These are phyloP conservation scores for Lagocephalus sceleratus DNA, from an alignment of 2,797 vertebrate species.

Conservation along the genomic window DNA sequence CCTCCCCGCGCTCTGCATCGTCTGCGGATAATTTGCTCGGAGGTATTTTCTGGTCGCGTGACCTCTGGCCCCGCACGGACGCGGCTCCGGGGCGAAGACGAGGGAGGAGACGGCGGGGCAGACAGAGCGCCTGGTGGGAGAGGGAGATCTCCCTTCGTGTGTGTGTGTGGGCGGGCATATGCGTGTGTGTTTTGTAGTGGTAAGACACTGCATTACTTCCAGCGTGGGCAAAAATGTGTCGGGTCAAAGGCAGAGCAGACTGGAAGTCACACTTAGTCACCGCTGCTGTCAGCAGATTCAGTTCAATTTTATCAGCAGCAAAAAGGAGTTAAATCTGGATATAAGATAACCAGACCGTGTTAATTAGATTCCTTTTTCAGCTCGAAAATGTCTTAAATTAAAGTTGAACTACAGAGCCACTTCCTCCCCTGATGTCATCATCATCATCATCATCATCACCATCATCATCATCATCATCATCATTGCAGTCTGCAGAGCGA, in stretches of 20 bases:
- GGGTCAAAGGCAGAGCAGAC: slow-evolving; percentile 15
- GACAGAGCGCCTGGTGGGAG: no score
- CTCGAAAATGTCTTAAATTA: no score
- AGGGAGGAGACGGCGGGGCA: slow-evolving; percentile 1
- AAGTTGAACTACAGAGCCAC: neutral
- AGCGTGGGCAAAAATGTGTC: slow-evolving; percentile 27
- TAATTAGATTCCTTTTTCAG: neutral
- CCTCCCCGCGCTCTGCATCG: neutral
- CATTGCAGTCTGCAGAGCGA: no score
- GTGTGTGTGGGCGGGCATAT: no score
- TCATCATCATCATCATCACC: no score
- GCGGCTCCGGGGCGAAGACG: slow-evolving; percentile 38
- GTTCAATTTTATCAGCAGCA: neutral
- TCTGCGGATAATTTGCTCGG: slow-evolving; percentile 11
- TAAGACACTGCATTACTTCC: slow-evolving; percentile 26
- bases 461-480: no score
- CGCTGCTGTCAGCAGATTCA: neutral
- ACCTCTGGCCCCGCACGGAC: slow-evolving; percentile 37
- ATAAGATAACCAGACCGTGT: neutral
- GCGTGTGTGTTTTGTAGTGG: slow-evolving; percentile 4
- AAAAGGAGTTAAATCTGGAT: neutral
- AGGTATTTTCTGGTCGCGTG: slow-evolving; percentile 31
- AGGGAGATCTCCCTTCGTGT: no score
- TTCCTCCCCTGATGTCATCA: neutral
- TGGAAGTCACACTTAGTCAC: neutral